Conservation (phyloP, 2,797 vertebrate genomes). For the Gambelia wislizenii region DNA sequence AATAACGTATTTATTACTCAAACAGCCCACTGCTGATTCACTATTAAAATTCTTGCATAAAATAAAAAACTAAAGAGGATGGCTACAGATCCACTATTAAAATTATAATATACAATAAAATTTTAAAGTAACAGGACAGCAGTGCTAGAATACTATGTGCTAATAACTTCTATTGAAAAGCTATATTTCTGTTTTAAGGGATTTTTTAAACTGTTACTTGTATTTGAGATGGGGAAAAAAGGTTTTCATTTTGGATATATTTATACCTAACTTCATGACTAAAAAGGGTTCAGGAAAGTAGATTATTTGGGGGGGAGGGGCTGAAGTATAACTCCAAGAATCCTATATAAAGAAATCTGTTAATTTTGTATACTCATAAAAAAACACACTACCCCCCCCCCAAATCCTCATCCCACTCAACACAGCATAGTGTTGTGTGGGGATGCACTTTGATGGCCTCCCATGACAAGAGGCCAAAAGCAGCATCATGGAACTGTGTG, state of each 20-base stretch:
- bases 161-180: constrained; percentile 39
- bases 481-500: no score
- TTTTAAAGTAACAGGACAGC: not conserved
- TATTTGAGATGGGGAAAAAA: not conserved
- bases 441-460: no score
- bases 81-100: constrained; percentile 36
- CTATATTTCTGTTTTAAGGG: constrained; percentile 28
- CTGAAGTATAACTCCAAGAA: no score
- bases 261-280: not conserved
- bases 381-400: no score
- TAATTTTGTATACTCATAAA: no score
- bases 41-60: constrained; percentile 21
- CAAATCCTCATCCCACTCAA: no score
- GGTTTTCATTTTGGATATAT: not conserved
- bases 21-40: constrained; percentile 18
- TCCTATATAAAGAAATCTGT: no score
- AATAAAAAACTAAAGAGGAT: constrained; percentile 31
- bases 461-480: no score
- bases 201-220: constrained; percentile 12
- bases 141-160: not conserved
- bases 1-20: constrained; percentile 43
- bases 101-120: constrained; percentile 44
- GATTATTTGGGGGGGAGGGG: no score
- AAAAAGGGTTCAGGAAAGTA: not conserved
- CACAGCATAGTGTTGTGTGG: no score